Evolutionary conservation across 2,797 vertebrate species (phyloP).

Genomic region (Hafferia zeledoni): DNA sequence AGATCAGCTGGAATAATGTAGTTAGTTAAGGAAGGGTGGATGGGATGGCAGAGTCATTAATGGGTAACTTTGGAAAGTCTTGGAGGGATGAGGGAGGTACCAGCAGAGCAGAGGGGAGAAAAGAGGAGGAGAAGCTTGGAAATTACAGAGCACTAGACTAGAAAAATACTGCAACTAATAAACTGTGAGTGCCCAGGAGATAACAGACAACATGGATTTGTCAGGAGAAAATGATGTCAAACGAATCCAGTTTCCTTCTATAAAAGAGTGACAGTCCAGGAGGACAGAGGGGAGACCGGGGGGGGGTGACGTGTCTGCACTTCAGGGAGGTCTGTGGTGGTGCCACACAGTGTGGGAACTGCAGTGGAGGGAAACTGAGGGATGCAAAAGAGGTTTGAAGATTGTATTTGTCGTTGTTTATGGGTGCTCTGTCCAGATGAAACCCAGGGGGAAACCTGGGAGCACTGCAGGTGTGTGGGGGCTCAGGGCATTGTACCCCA

Average conservation of each 20-base stretch:
- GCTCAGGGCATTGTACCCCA: rapidly evolving
- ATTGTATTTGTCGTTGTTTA: not conserved
- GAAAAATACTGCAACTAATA: not conserved
- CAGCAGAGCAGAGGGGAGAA: not conserved
- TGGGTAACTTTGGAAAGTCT: not conserved
- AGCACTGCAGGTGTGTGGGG: not conserved
- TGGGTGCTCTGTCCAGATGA: not conserved
- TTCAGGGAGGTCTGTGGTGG: not conserved
- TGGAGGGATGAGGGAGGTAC: not conserved
- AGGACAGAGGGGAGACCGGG: not conserved
- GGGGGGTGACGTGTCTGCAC: rapidly evolving
- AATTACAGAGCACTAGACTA: not conserved
- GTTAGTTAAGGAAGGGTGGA: not conserved
- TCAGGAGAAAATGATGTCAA: not conserved
- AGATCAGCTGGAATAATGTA: not conserved
- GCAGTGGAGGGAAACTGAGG: not conserved
- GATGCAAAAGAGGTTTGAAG: not conserved
- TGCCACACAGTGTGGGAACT: not conserved
- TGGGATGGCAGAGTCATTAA: not conserved
- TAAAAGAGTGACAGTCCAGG: not conserved
- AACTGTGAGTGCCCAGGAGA: not conserved
- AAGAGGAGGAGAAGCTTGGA: not conserved
- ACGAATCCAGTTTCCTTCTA: not conserved
- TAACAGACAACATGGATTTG: not conserved
- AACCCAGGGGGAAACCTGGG: not conserved